These are phyloP conservation scores for Ptychobarbus kaznakovi DNA, from an alignment of 2,797 vertebrate species.

Conservation along the genomic window DNA sequence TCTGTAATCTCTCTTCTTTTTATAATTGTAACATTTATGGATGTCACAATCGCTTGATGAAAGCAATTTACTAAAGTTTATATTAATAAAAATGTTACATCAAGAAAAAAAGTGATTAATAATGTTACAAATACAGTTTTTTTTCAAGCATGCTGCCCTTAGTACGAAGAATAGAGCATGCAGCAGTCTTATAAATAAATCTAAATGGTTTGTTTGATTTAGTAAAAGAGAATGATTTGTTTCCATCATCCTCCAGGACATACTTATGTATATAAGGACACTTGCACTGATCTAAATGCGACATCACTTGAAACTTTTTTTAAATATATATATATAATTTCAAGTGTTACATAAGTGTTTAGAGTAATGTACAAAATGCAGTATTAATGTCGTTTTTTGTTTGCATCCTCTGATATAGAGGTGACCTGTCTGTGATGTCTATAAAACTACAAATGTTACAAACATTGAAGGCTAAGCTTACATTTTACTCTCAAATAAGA, in stretches of 20 bases:
- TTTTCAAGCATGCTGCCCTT: neutral
- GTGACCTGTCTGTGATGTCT: neutral
- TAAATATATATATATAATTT: neutral
- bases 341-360: neutral
- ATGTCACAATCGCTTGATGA: neutral
- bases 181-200: neutral
- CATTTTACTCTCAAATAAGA: neutral
- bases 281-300: slow-evolving; percentile 21
- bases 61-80: neutral
- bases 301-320: slow-evolving; percentile 2
- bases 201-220: neutral
- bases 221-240: slow-evolving; percentile 47
- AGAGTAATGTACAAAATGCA: neutral
- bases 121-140: neutral
- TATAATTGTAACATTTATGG: slow-evolving; percentile 4
- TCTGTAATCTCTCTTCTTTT: slow-evolving; percentile 18
- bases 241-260: slow-evolving; percentile 33
- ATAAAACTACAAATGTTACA: neutral
- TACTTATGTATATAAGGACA: slow-evolving; percentile 32
- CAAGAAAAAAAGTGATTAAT: neutral
- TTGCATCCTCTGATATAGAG: neutral
- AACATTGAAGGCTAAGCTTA: neutral
- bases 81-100: neutral
- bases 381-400: neutral
- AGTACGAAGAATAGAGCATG: neutral